Conservation (phyloP, 1,140 invertebrate genomes). For the Cydia pomonella region DNA sequence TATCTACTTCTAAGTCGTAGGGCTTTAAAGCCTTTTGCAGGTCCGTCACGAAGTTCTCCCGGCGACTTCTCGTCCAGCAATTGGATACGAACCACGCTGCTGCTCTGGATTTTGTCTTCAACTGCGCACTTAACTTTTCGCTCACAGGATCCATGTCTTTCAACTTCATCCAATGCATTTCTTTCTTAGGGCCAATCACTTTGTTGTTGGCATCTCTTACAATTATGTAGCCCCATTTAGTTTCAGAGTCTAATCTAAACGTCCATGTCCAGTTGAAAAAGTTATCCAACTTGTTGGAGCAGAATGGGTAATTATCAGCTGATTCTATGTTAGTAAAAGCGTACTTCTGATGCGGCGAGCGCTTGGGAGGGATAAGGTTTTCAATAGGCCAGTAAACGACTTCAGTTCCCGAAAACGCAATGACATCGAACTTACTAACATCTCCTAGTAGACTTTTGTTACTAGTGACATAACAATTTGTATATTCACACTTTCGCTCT, state of each 20-base stretch:
- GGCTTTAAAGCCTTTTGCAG: conserved; percentile 80
- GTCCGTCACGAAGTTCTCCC: conserved; percentile 81
- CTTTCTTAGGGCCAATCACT: conserved; percentile 61
- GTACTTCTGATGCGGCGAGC: conserved; percentile 63
- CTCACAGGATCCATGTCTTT: conserved; percentile 65
- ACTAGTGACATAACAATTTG: conserved; percentile 62
- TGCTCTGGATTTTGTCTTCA: conserved; percentile 74
- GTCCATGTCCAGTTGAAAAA: conserved; percentile 85
- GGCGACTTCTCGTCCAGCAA: conserved; percentile 80
- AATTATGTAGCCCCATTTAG: conserved; percentile 80
- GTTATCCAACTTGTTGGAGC: conserved; percentile 61
- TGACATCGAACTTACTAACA: conserved; percentile 64
- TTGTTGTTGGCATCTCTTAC: conserved; percentile 58
- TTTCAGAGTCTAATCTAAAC: conserved; percentile 84
- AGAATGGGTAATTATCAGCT: conserved; percentile 64
- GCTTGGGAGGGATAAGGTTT: conserved; percentile 43
- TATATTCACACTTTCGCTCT: conserved; percentile 51
- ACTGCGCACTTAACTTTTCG: conserved; percentile 55
- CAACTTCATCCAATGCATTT: conserved; percentile 63
- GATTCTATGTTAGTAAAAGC: conserved; percentile 69
- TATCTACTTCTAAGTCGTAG: conserved; percentile 79
- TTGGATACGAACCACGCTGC: conserved; percentile 86
- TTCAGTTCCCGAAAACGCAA: conserved; percentile 63
- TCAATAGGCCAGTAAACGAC: conserved; percentile 39
- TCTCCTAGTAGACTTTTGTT: conserved; percentile 51